Conservation (phyloP, 2,888 invertebrate species). For the Nasonia oneida region DNA sequence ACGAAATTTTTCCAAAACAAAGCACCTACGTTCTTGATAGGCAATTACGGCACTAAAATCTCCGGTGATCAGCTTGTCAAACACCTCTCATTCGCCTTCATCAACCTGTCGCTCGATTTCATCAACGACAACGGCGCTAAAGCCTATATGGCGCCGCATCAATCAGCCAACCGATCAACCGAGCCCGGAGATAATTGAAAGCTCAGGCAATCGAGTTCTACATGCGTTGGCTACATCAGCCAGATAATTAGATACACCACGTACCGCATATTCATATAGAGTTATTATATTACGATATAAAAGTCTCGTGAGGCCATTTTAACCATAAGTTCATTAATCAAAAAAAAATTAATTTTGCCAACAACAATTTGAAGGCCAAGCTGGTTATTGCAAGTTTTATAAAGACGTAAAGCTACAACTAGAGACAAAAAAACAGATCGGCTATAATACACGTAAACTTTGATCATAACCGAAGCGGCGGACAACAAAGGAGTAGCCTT, state of each 20-base stretch:
- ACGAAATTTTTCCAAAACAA: neutral
- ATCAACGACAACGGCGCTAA: neutral
- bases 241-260: neutral
- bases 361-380: too few relatives aligned
- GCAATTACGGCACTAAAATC: neutral
- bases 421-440: neutral
- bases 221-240: neutral
- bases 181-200: slow-evolving; percentile 40
- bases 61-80: neutral
- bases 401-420: too few relatives aligned
- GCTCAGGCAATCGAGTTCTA: neutral
- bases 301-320: too few relatives aligned
- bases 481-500: slow-evolving; percentile 33
- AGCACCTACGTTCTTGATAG: neutral
- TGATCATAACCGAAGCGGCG: slow-evolving; percentile 14
- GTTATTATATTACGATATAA: too few relatives aligned
- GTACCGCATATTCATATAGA: too few relatives aligned
- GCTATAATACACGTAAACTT: neutral
- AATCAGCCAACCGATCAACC: slow-evolving; percentile 26
- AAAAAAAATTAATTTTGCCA: too few relatives aligned
- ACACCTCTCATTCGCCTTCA: neutral
- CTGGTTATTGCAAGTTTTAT: too few relatives aligned
- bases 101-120: neutral
- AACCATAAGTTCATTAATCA: too few relatives aligned
- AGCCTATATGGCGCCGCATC: slow-evolving; percentile 5